Evolutionary conservation across 2,797 vertebrate genomes (phyloP).

Genomic region (Anisognathus igniventris): DNA sequence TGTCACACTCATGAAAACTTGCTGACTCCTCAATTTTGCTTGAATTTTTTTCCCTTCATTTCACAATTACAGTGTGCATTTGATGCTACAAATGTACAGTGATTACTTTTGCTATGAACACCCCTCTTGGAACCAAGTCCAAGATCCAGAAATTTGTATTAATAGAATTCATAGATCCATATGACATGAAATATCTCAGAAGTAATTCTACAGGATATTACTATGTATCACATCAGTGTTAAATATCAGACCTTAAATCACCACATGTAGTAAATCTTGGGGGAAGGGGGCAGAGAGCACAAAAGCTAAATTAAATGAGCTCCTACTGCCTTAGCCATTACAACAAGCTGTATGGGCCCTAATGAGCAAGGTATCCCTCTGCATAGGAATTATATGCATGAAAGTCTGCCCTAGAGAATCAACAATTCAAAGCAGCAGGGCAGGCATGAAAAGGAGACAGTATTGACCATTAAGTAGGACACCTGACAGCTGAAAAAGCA

Average conservation of each 20-base stretch:
- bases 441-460: neutral
- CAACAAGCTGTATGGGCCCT: neutral
- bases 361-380: neutral
- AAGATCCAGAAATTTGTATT: neutral
- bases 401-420: neutral
- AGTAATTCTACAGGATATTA: neutral
- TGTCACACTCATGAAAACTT: neutral
- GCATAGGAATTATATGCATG: neutral
- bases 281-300: neutral
- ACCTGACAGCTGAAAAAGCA: neutral
- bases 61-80: neutral
- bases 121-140: neutral
- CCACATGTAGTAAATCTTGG: neutral
- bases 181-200: neutral
- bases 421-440: constrained; percentile 8
- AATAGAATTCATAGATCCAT: neutral
- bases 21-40: neutral
- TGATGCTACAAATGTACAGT: neutral
- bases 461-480: neutral
- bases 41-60: neutral
- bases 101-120: neutral
- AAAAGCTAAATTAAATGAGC: neutral
- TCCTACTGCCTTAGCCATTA: neutral
- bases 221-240: neutral
- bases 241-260: neutral